phyloP scores from a whole-genome alignment of 92 coral and sea anemone genomes.

The Ricordea florida region DNA sequence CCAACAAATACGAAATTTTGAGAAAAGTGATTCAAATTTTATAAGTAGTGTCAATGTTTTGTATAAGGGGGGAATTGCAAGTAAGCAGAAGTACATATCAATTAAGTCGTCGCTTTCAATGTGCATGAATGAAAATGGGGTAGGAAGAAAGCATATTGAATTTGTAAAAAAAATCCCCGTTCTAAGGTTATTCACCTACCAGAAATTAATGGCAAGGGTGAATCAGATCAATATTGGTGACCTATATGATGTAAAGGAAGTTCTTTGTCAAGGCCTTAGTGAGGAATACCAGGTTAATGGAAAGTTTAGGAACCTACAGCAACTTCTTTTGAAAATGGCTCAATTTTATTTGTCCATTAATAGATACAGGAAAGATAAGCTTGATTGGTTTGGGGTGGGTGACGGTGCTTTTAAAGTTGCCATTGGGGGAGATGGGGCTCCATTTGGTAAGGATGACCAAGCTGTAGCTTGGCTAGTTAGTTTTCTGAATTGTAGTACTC shows the following conservation, averaged over 20 bases:
- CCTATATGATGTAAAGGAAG: too few species aligned
- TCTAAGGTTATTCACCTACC: too few species aligned
- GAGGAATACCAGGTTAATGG: too few species aligned
- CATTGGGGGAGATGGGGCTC: too few species aligned
- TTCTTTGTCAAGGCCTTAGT: too few species aligned
- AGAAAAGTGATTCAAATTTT: slow-evolving; percentile 41
- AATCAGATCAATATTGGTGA: too few species aligned
- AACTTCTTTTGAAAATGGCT: slow-evolving; percentile 22
- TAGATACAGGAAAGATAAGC: too few species aligned
- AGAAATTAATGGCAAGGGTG: too few species aligned
- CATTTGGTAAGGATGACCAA: too few species aligned
- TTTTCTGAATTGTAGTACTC: slow-evolving; percentile 18
- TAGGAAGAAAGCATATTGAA: background rate
- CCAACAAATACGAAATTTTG: slow-evolving; percentile 41
- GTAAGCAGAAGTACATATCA: slow-evolving; percentile 36
- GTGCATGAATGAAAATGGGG: slow-evolving; percentile 29
- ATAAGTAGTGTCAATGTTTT: slow-evolving; percentile 47
- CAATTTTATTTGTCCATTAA: slow-evolving; percentile 67
- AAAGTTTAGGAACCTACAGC: slow-evolving; percentile 26
- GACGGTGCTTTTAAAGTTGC: slow-evolving; percentile 27
- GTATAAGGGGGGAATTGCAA: slow-evolving; percentile 53
- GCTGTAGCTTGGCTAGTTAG: slow-evolving; percentile 32
- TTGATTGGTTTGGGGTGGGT: too few species aligned
- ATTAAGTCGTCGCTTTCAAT: slow-evolving; percentile 39
- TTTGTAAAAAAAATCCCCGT: too few species aligned